Conservation (phyloP, 2,113 vertebrate genomes). For the Zingel zingel region DNA sequence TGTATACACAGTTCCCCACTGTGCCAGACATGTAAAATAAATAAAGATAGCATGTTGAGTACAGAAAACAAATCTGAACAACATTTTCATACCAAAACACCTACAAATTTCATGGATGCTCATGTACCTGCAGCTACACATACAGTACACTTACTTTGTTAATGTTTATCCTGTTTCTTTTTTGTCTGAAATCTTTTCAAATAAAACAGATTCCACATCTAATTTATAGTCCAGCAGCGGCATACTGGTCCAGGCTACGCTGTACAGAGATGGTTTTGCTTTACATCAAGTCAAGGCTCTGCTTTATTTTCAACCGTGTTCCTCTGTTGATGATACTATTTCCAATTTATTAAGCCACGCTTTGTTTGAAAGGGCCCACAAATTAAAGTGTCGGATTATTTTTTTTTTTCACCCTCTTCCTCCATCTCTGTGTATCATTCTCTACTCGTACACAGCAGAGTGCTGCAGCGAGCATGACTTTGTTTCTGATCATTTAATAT, state of each 20-base stretch:
- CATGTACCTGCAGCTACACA: neutral
- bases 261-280: constrained; percentile 42
- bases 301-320: constrained; percentile 53
- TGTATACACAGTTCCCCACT: neutral
- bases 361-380: constrained; percentile 74
- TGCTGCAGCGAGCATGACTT: constrained; percentile 71
- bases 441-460: constrained; percentile 47
- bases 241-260: constrained; percentile 6
- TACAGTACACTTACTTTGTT: neutral
- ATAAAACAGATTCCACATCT: constrained; percentile 58
- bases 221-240: constrained; percentile 57
- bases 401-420: constrained; percentile 28
- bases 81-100: neutral
- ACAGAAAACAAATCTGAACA: neutral
- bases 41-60: neutral
- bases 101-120: neutral
- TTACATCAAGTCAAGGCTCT: constrained; percentile 44
- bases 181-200: constrained; percentile 23
- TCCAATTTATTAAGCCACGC: constrained; percentile 79
- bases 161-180: neutral
- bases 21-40: neutral
- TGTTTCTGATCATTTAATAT: constrained; percentile 71
- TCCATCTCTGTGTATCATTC: constrained; percentile 41
- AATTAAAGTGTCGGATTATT: constrained; percentile 73
- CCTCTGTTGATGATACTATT: constrained; percentile 74